Percentiles rank a stretch among this genome's conserved stretches.
Conservation (phyloP, 1,140 invertebrate genomes). For the Drosophila willistoni region DNA sequence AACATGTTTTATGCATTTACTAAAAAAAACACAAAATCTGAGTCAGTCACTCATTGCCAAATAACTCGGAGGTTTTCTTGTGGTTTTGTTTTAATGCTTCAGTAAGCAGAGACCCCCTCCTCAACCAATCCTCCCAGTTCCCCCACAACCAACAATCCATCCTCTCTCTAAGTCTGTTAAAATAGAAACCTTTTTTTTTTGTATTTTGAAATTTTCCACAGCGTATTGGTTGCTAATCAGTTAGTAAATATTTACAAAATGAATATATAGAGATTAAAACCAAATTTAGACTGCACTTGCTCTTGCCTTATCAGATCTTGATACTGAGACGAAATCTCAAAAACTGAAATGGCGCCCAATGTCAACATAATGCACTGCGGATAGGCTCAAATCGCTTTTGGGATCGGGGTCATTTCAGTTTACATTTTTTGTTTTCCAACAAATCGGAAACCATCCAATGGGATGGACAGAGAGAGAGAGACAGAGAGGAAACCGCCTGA, state of each 20-base stretch:
- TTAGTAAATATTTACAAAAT: slow-evolving; percentile 64
- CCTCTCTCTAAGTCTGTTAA: background rate
- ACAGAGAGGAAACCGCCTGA: slow-evolving; percentile 30
- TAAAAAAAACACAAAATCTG: slow-evolving; percentile 5
- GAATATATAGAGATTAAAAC: slow-evolving; percentile 60
- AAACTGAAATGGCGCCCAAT: slow-evolving; percentile 59
- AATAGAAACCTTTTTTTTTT: slow-evolving; percentile 15
- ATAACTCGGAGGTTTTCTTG: slow-evolving; percentile 55
- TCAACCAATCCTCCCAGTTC: background rate
- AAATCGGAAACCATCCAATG: slow-evolving; percentile 15
- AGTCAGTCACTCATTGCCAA: slow-evolving; percentile 62
- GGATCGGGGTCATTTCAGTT: slow-evolving; percentile 25
- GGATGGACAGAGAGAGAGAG: background rate
- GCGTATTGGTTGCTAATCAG: slow-evolving; percentile 55
- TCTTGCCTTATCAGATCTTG: slow-evolving; percentile 47
- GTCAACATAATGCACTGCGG: slow-evolving; percentile 48
- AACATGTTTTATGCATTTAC: slow-evolving; percentile 56
- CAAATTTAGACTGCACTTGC: slow-evolving; percentile 43
- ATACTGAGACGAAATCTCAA: slow-evolving; percentile 14
- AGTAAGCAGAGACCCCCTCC: slow-evolving; percentile 30
- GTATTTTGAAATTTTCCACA: slow-evolving; percentile 53
- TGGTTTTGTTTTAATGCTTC: slow-evolving; percentile 40
- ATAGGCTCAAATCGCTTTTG: slow-evolving; percentile 2
- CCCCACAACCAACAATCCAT: background rate
- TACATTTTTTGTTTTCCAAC: background rate